Evolutionary conservation across 2,797 vertebrate species (phyloP), one percentile per base, ranked within the genome.

Genomic region (Stomatorhinus walkeri): DNA sequence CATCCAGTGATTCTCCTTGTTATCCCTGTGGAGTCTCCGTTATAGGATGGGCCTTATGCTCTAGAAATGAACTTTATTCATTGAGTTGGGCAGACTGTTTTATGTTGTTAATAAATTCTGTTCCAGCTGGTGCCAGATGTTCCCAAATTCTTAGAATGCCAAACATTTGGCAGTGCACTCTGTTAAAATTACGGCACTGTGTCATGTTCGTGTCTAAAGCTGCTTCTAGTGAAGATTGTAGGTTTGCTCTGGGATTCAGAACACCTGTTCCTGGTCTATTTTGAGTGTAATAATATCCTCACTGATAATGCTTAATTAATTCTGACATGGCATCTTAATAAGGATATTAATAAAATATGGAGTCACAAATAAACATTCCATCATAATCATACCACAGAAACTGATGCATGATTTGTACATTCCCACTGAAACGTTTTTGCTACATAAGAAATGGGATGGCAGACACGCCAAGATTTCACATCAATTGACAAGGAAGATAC

Each of bases 81-180:
- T 89, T 61, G 14, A 22, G 32, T 49, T 89, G 81, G 59, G 9
- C 5, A 79, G 87, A 87, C 91, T 68, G 54, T 48, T 49, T 49
- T 14, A 28, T 22, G 56, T 19, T 59, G 61, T 87, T 91, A 89
- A 88, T 91, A 90, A 86, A 91, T 93, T 92, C 89, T 89, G 89
- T 91, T 2, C 90, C 88, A 40, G 88, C 36, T 19, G 46, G 88
- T 91, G 94, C 95, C 96, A 96, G 96, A 94, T 96, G 95, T 96
- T 94, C 89, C 87, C 88, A 91, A 93, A 94, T 94, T 94, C 93
- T 93, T 90, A 51, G 92, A 92, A 94, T 94, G 93, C 91, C 91
- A 92, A 87, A 90, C 91, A 95, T 95, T 94, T 93, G 91, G 92
- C 91, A 90, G 93, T 92, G 92, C 92, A 59, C 84, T 91, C 90